Base-by-base conservation (phyloP, 2,113 vertebrate species). In the Pygoscelis adeliae region DNA sequence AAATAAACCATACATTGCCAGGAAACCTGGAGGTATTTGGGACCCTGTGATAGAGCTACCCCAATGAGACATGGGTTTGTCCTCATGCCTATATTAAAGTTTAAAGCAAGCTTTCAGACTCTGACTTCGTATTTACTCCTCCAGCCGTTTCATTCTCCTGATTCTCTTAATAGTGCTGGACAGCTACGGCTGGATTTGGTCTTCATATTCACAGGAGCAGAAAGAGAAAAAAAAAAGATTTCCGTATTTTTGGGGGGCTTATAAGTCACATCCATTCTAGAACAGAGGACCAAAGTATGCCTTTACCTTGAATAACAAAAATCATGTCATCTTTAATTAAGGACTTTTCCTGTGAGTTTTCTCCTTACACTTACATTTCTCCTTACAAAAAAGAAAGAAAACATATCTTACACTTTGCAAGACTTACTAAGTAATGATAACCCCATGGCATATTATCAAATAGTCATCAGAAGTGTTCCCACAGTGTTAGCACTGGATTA, bases 381-480 rank as follows among this genome's bases (percentile, higher is more conserved):
- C 23, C n/a, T 67, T 52, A 58, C 25, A 74, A 55, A 94, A 93
- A 40, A 10, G 23, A 87, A 87, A 76, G 11, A 82, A 91, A 79
- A 71, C 0, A 1, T 18, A 6, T 15, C 9, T 89, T 81, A 49
- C 6, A 38, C 11, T 76, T 91, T 65, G 6, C 27, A 90, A 89
- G 46, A 25, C n/a, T 83, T 93, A 42, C 8, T 71, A 71, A 85
- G 13, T 52, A 69, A 42, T 50, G 72, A 56, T 58, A 80, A 59
- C 34, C n/a, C 11, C 17, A 14, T 69, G 25, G 22, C 40, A 83
- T 65, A 59, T 49, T 84, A 89, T 65, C 40, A 69, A 69, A 89
- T 44, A 91, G 30, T 62, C 58, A 90, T 62, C 66, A 85, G 44
- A 89, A 87, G 10, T 20, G 16, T 49, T 92, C 65, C 59, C 38